Evolutionary conservation across 1,140 invertebrate species (phyloP), one percentile per base, ranked within the genome.

Genomic region (Mercenaria mercenaria): DNA sequence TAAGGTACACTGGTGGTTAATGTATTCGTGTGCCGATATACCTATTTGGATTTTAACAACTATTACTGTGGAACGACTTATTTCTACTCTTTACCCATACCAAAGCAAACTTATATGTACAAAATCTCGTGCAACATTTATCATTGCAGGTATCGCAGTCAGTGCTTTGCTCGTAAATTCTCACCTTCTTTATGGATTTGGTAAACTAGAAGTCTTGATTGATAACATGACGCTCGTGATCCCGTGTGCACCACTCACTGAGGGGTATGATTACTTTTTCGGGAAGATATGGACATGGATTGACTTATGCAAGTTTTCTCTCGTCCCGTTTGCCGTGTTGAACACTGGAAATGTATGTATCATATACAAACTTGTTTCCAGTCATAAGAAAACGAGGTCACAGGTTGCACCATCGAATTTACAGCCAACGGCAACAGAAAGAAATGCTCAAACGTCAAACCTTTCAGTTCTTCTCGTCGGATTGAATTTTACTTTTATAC

Each of bases 31-130:
- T 32, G 82, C 92, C 0, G 90, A 94, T 67, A 74, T 87, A 15
- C 91, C 93, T 2, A 87, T 91, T 8, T 94, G 94, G 94, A 90
- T 92, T 20, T 74, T 94, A 0, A 92, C 92, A n/a, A 82, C 91
- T 29, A 90, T 94, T 41, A 93, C 93, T 2, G 85, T 91, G 1
- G 94, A 94, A 69, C 87, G 94, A 13, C 88, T 93, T 41, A 37
- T 94, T 13, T 92, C 93, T 1, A 92, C 93, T 2, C 91, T 82
- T 59, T 79, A 72, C 47, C 93, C 94, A 1, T 86, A 91, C 64
- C 87, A 89, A 23, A 92, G 92, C 10, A 91, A 91, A 18, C 20
- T 29, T 0, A 56, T 90, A 15, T 93, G 90, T 83, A 93, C 90
- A 1, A 52, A 61, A 39, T 29, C 61, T 26, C 79, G 74, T 0